Evolutionary conservation across 2,888 invertebrate species (phyloP).

Genomic region (Heliconius sara): DNA sequence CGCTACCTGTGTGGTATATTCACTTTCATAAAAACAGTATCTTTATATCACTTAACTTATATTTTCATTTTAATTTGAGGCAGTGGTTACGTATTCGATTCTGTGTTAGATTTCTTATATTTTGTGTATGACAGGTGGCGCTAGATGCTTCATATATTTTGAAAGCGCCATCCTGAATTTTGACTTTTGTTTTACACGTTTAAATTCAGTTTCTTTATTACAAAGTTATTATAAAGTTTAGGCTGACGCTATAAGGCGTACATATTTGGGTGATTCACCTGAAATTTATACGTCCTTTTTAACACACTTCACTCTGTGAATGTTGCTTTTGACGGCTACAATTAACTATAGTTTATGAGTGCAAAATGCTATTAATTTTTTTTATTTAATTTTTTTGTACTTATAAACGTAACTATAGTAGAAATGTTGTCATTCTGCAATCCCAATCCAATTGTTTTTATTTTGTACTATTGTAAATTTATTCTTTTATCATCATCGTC

Average conservation of each 20-base stretch:
- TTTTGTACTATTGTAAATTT: conserved; percentile 9
- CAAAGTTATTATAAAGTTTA: conserved; percentile 58
- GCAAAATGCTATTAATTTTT: conserved; percentile 11
- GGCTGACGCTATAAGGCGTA: conserved; percentile 69
- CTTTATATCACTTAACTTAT: background rate
- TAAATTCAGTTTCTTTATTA: conserved; percentile 27
- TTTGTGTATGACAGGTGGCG: conserved; percentile 70
- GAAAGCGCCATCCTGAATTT: conserved; percentile 80
- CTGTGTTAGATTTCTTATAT: conserved; percentile 25
- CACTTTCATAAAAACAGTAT: conserved; percentile 28
- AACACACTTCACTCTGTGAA: conserved; percentile 41
- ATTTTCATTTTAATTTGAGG: conserved; percentile 55
- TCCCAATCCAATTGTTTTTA: conserved; percentile 9
- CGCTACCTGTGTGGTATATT: conserved; percentile 49
- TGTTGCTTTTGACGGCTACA: conserved; percentile 47
- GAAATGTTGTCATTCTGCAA: conserved; percentile 11
- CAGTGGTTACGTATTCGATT: conserved; percentile 71
- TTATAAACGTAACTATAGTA: conserved; percentile 24
- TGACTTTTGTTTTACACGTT: background rate
- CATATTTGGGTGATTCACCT: conserved; percentile 16
- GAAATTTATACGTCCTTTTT: conserved; percentile 8
- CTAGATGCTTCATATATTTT: conserved; percentile 68
- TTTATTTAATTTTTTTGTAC: conserved; percentile 23
- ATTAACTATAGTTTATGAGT: conserved; percentile 39
- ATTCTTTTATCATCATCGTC: conserved; percentile 8